phyloP scores from a whole-genome alignment of 2,888 invertebrate species.

The Spicauda simplicius region DNA sequence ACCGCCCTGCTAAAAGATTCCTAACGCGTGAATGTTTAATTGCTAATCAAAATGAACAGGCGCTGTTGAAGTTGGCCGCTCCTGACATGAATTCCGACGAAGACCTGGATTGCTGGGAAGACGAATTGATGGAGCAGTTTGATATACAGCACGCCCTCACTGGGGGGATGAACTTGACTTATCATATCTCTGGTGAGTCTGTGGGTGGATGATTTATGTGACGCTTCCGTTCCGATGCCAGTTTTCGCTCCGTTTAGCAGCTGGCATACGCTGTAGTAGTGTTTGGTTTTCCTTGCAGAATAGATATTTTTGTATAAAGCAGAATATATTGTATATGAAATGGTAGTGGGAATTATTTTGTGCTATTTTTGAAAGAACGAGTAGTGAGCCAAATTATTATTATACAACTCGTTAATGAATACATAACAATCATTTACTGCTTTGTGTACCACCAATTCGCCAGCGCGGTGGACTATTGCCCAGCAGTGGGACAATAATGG shows the following conservation, averaged over 20 bases:
- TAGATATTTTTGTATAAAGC: conserved; percentile 5
- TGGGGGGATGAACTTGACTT: conserved; percentile 59
- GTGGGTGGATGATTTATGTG: conserved; percentile 27
- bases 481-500: too few species aligned
- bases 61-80: conserved; percentile 73
- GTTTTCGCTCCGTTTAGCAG: conserved; percentile 31
- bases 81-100: conserved; percentile 74
- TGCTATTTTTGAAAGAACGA: too few species aligned
- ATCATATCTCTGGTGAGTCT: conserved; percentile 44
- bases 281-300: conserved; percentile 8
- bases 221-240: conserved; percentile 16
- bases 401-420: too few species aligned
- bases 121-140: conserved; percentile 64
- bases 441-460: too few species aligned
- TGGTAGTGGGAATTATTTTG: not conserved
- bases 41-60: conserved; percentile 68
- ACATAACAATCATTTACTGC: too few species aligned
- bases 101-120: conserved; percentile 54
- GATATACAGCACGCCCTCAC: conserved; percentile 68
- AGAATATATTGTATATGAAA: not conserved
- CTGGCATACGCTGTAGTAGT: conserved; percentile 12
- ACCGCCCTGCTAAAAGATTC: conserved; percentile 38
- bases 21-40: conserved; percentile 49
- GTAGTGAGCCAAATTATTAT: too few species aligned
- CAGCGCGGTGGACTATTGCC: too few species aligned